phyloP scores from a whole-genome alignment of 2,797 vertebrate species.

The Gobionotothen gibberifrons region DNA sequence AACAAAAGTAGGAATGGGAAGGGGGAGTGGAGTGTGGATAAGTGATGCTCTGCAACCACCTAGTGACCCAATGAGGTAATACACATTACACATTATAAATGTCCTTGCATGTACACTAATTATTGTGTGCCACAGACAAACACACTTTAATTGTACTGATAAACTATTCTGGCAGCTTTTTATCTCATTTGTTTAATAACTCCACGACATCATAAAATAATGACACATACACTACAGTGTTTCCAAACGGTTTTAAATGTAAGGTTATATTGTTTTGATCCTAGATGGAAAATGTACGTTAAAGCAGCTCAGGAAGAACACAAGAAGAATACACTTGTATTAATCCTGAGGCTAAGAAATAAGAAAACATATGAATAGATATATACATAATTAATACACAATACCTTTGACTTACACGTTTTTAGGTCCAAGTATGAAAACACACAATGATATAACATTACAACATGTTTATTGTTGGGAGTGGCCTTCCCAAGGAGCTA shows the following conservation, averaged over 20 bases:
- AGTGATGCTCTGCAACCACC: conserved; percentile 62
- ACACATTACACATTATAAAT: background rate
- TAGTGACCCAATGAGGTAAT: conserved; percentile 28
- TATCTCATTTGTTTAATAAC: background rate
- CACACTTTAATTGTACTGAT: background rate
- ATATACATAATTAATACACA: background rate
- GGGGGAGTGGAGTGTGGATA: conserved; percentile 8
- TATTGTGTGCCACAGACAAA: background rate
- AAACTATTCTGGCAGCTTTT: background rate
- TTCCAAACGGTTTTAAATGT: too few relatives aligned
- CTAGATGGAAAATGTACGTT: too few relatives aligned
- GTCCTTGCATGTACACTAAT: background rate
- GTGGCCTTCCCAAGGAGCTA: too few relatives aligned
- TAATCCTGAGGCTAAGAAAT: background rate
- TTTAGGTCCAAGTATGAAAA: too few relatives aligned
- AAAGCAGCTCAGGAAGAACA: background rate
- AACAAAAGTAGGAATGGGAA: conserved; percentile 30
- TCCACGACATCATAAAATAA: too few relatives aligned
- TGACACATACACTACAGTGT: too few relatives aligned
- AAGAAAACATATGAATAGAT: background rate
- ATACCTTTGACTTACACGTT: background rate
- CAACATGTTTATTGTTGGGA: too few relatives aligned
- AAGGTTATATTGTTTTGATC: too few relatives aligned
- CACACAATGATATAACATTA: too few relatives aligned
- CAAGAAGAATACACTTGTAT: too few relatives aligned